Base-by-base conservation (phyloP, 1,140 invertebrate species). In the Lamellibrachia luymesi region DNA sequence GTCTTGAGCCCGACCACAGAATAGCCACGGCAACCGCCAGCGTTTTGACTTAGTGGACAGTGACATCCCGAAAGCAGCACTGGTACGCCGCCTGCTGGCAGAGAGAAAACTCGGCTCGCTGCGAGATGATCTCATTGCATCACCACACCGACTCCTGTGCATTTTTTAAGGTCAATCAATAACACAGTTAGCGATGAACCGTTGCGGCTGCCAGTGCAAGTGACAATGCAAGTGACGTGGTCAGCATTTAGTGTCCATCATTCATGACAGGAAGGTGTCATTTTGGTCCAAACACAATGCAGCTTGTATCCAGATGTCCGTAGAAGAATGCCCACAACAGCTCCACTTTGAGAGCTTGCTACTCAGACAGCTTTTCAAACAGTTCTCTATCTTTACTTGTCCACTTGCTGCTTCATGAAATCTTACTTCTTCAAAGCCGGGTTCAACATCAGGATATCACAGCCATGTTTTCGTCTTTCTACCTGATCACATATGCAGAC, bases 91-190 rank as follows among this genome's bases (percentile, higher is more conserved):
- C 64, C 64, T 80, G 25, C 8, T 80, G 64, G 64, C 64, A 4
- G 64, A 80, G 64, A 80, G 8, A 22, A 80, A 80, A 22, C 64
- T 17, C 6, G 64, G 64, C 64, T 80, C 64, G 13, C 64, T 80
- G 13, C 13, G 64, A 22, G 64, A 80, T 80, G 64, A 80, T 80
- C 64, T 80, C 64, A 80, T 80, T 80, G 64, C 64, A 22, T 22
- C 25, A 22, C 64, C 25, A 22, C 25, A 22, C 13, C 17, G 64
- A 22, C 64, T 80, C 64, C 64, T 10, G 25, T 1, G 64, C 64
- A 80, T 80, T 80, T 80, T 80, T 80, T 80, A 80, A 80, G 64
- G 64, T 80, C 64, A 80, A 80, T 80, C 64, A 80, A 80, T 80
- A 80, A 80, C 64, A 17, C 64, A 80, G 64, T 80, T 80, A 80